Base-by-base conservation (phyloP, 1,140 invertebrate genomes). In the Cryptotermes secundus region DNA sequence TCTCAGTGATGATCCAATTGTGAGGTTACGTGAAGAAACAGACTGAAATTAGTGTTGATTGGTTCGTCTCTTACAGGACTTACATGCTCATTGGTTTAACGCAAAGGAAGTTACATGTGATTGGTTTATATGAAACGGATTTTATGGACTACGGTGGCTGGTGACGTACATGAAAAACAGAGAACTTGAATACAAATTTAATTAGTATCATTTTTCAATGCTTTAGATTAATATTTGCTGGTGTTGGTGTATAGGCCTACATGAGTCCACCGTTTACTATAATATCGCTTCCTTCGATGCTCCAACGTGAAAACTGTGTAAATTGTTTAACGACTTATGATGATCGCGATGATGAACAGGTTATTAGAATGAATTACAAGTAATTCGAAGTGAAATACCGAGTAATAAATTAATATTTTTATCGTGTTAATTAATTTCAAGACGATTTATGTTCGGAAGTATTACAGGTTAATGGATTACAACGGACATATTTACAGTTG, bases 331-430 rank as follows among this genome's bases (percentile, higher is more conserved):
- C 31, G 9, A n/a, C 10, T 31, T 72, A n/a, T n/a, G 59, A 59
- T 59, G 53, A 9, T 72, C n/a, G 14, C 31, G 59, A 72, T 72
- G 59, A 72, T 31, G 59, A 31, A 72, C 59, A 72, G 59, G 59
- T 72, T 72, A 72, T 72, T 72, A 72, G 26, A 72, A 72, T 72
- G 19, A 65, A 65, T 59, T 59, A 59, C 53, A 59, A 59, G 53
- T 59, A 59, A 59, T 59, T 16, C 19, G 53, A 59, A 59, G 22
- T 65, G 59, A 72, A 72, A n/a, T 31, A 72, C 59, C 16, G 59
- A 72, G 59, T 31, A 6, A 2, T 31, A n/a, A 72, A n/a, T 72
- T 72, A 72, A 72, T 2, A 72, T 31, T 31, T 4, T 72, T 72
- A 12, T 9, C 31, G 59, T 14, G n/a, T 31, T 72, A 26, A 31